Conservation (phyloP, 2,113 vertebrate species). For the Pipra filicauda region DNA sequence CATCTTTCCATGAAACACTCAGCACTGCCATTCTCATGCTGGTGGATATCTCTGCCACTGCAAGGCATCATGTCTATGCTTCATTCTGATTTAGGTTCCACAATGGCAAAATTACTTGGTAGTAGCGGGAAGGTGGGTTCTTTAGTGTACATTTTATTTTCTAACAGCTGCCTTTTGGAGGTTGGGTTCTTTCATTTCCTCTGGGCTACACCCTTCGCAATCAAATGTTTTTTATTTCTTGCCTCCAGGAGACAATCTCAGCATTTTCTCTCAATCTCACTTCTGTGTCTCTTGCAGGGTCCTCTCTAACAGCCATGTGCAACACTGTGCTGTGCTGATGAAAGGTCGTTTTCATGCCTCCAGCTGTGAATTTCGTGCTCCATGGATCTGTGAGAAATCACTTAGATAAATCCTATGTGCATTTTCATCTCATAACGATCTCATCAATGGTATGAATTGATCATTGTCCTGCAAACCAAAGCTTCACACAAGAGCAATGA, state of each 20-base stretch:
- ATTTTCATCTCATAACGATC: neutral
- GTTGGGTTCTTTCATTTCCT: neutral
- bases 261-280: neutral
- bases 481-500: neutral
- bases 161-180: neutral
- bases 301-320: slow-evolving; percentile 10
- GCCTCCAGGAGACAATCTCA: neutral
- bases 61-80: neutral
- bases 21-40: neutral
- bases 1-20: neutral
- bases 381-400: slow-evolving; percentile 49
- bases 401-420: neutral
- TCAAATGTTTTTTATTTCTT: neutral
- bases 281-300: neutral
- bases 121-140: neutral
- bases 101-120: neutral
- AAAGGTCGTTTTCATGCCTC: neutral
- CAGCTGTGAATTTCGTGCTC: neutral
- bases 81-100: neutral
- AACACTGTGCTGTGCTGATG: slow-evolving; percentile 11
- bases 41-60: neutral
- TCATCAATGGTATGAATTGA: neutral
- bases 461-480: neutral
- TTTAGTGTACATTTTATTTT: neutral
- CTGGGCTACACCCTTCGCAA: neutral